Percentiles rank a stretch among this genome's conserved stretches.
Conservation (phyloP, 2,888 invertebrate genomes). For the Caenorhabditis doughertyi region DNA sequence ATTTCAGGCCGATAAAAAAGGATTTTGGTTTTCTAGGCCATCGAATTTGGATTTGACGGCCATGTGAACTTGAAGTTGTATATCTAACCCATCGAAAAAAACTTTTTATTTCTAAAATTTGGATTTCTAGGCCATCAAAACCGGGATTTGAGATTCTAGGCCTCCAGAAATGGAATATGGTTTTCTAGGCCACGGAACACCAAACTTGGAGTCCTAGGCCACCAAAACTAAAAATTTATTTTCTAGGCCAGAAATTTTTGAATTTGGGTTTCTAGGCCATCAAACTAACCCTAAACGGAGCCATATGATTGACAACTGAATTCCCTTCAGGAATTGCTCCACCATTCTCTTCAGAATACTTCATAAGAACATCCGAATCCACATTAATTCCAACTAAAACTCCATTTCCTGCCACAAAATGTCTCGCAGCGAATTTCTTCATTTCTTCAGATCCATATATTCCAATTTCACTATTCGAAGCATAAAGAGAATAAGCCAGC, state of each 20-base stretch:
- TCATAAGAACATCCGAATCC: slow-evolving; percentile 86
- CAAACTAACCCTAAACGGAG: slow-evolving; percentile 31
- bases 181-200: no score
- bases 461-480: slow-evolving; percentile 67
- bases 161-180: no score
- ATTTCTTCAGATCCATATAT: slow-evolving; percentile 56
- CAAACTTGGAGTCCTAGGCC: no score
- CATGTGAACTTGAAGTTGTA: no score
- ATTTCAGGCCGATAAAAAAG: no score
- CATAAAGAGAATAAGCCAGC: slow-evolving; percentile 63
- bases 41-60: no score
- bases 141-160: no score
- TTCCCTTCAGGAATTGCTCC: slow-evolving; percentile 44
- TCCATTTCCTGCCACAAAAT: slow-evolving; percentile 86
- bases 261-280: background rate
- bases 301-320: background rate
- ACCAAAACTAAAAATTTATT: no score
- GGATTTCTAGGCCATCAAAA: no score
- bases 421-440: slow-evolving; percentile 60
- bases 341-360: slow-evolving; percentile 84
- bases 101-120: no score
- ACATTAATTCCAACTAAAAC: slow-evolving; percentile 91
- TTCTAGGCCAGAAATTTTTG: background rate
- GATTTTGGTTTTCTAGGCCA: no score
- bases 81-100: no score